phyloP scores from a whole-genome alignment of 2,113 vertebrate species.

The Okapia johnstoni region DNA sequence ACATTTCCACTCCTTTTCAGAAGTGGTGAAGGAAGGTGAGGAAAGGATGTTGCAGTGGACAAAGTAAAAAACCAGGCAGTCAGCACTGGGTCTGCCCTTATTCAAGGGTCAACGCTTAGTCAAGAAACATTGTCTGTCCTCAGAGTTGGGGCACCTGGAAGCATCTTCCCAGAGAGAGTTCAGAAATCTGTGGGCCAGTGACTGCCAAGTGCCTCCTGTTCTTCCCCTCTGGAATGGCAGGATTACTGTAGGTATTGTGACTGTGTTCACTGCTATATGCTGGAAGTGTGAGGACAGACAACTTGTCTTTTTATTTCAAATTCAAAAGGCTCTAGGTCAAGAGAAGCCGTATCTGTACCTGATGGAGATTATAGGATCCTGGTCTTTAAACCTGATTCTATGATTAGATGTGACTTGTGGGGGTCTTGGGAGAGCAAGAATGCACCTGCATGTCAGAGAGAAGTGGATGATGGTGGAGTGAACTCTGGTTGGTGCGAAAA shows the following conservation, averaged over 20 bases:
- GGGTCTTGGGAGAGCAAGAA: background rate
- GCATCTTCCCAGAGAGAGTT: background rate
- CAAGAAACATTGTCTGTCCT: background rate
- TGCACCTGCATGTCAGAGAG: background rate
- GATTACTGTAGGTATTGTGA: rapidly evolving
- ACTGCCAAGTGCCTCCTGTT: rapidly evolving
- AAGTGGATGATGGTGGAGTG: background rate
- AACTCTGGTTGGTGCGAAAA: background rate
- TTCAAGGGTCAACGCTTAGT: background rate
- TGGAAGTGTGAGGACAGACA: background rate
- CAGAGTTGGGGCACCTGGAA: background rate
- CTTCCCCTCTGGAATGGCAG: background rate
- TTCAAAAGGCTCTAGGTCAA: background rate
- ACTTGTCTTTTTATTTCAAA: background rate
- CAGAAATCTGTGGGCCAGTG: background rate
- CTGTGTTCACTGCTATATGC: background rate
- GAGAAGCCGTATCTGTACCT: background rate
- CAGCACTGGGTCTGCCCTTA: no score
- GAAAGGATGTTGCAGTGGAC: background rate
- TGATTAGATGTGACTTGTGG: background rate
- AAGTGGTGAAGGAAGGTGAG: background rate
- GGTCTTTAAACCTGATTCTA: background rate
- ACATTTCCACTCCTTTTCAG: background rate
- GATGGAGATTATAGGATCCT: rapidly evolving
- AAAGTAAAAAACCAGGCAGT: no score